phyloP scores from a whole-genome alignment of 2,888 invertebrate species.

The Isoperla grammatica region DNA sequence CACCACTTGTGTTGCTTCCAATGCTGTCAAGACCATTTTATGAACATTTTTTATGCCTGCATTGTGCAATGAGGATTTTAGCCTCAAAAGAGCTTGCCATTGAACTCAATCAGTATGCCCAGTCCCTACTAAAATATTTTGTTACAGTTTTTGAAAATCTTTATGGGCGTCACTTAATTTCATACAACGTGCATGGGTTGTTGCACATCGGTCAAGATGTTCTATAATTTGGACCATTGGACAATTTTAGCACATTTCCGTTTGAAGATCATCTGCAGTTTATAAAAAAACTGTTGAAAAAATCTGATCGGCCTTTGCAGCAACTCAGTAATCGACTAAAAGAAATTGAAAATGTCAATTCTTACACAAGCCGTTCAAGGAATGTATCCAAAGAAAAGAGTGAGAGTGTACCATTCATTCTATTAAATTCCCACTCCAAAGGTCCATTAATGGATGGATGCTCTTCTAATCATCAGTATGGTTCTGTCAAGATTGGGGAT shows the following conservation, averaged over 20 bases:
- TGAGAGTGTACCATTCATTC: too few species aligned
- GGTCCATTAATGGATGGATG: too few species aligned
- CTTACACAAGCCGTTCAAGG: too few species aligned
- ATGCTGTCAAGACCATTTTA: slow-evolving; percentile 29
- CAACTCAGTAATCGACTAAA: too few species aligned
- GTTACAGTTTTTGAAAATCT: slow-evolving; percentile 34
- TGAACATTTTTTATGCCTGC: slow-evolving; percentile 32
- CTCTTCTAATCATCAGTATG: too few species aligned
- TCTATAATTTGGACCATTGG: slow-evolving; percentile 36
- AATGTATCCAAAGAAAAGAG: too few species aligned
- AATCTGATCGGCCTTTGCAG: slow-evolving; percentile 7
- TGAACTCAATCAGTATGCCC: slow-evolving; percentile 26
- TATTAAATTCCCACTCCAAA: too few species aligned
- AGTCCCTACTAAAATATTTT: slow-evolving; percentile 33
- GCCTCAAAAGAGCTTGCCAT: slow-evolving; percentile 19
- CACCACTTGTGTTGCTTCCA: slow-evolving; percentile 32
- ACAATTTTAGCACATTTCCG: slow-evolving; percentile 38
- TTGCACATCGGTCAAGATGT: slow-evolving; percentile 39
- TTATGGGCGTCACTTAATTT: slow-evolving; percentile 38
- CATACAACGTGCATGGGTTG: slow-evolving; percentile 41
- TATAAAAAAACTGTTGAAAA: slow-evolving; percentile 29
- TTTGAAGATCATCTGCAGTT: slow-evolving; percentile 38
- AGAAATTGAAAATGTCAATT: too few species aligned
- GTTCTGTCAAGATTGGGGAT: too few species aligned
- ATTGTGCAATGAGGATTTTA: slow-evolving; percentile 32